A percentile compares a stretch with the other conserved stretches of the same genome.
Evolutionary conservation across 2,888 invertebrate species (phyloP).

Genomic region (Craniophora ligustri): DNA sequence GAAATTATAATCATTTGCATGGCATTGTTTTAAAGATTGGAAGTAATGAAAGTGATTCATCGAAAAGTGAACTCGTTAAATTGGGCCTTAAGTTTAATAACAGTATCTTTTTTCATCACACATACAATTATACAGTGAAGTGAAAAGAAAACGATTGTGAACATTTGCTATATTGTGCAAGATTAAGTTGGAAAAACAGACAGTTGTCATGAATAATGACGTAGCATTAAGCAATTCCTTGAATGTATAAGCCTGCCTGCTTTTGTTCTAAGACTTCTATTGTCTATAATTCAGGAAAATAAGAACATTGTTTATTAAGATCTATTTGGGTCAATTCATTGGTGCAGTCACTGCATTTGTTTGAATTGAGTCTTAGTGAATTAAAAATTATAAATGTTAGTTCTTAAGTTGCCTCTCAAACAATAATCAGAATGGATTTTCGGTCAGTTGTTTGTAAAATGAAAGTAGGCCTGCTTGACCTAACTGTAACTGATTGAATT

Average conservation of each 20-base stretch:
- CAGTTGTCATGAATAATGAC: conserved; percentile 12
- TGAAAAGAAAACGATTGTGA: conserved; percentile 2
- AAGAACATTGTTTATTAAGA: too few species aligned
- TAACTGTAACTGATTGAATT: conserved; percentile 4
- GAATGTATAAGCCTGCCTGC: conserved; percentile 1
- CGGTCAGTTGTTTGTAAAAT: conserved; percentile 21
- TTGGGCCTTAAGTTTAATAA: conserved; percentile 15
- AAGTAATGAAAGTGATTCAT: conserved; percentile 4
- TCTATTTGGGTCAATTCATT: too few species aligned
- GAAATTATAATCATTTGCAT: conserved; percentile 9
- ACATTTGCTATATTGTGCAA: conserved; percentile 6
- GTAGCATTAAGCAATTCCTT: background rate
- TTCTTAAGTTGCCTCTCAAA: too few species aligned
- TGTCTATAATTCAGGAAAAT: too few species aligned
- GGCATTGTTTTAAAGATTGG: conserved; percentile 6
- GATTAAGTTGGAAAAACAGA: conserved; percentile 1
- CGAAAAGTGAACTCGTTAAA: background rate
- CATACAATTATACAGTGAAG: conserved; percentile 27
- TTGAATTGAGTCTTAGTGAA: background rate
- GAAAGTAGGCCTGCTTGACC: conserved; percentile 2
- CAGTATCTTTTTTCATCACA: conserved; percentile 31
- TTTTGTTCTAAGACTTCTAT: conserved; percentile 7
- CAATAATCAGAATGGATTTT: too few species aligned
- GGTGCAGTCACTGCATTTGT: too few species aligned
- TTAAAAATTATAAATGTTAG: too few species aligned